A percentile compares a stretch with the other conserved stretches of the same genome.
These are phyloP conservation scores for Hippopotamyrus pictus DNA, from an alignment of 2,797 vertebrate genomes.

Conservation along the genomic window DNA sequence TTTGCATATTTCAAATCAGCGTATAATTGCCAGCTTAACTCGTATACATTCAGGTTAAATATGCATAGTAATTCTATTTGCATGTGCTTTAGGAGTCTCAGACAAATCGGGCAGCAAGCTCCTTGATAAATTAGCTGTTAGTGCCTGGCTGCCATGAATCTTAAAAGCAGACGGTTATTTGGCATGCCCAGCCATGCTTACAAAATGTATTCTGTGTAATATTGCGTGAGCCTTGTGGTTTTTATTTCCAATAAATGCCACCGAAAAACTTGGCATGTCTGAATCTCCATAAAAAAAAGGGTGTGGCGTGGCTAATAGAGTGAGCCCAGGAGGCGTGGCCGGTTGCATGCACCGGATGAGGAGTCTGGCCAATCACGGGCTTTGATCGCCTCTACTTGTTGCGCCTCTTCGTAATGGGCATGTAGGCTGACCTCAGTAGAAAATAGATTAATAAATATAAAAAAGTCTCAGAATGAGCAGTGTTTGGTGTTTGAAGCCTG, in stretches of 20 bases:
- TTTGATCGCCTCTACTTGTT: background rate
- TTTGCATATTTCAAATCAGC: background rate
- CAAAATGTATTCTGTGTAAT: background rate
- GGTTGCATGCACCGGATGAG: background rate
- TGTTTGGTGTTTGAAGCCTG: background rate
- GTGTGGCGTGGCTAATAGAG: background rate
- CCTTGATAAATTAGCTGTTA: background rate
- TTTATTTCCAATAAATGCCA: background rate
- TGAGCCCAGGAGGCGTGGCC: background rate
- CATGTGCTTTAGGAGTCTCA: background rate
- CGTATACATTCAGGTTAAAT: background rate
- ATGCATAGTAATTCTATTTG: constrained; percentile 12
- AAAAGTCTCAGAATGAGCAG: background rate
- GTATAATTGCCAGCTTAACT: background rate
- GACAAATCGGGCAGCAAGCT: background rate
- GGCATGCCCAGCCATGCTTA: background rate
- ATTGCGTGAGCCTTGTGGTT: background rate
- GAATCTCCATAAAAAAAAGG: background rate
- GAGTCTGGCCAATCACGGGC: background rate
- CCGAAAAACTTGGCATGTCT: background rate
- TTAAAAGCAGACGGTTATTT: background rate
- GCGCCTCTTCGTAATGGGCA: background rate
- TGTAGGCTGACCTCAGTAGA: background rate
- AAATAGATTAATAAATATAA: background rate
- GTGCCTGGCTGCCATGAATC: background rate